Base-by-base conservation (phyloP, 2,797 vertebrate genomes). In the Acridotheres tristis region DNA sequence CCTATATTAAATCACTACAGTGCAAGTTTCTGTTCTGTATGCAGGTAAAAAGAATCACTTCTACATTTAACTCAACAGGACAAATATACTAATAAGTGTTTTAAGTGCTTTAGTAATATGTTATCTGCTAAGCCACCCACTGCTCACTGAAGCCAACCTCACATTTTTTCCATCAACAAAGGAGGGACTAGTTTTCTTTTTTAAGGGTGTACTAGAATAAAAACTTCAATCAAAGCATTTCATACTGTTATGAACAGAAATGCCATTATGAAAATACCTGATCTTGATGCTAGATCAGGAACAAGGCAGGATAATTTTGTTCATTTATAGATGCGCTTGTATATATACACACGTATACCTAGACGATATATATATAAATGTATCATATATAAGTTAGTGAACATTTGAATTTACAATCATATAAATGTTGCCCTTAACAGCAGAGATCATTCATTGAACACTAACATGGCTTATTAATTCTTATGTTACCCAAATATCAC, bases 281-380 rank as follows among this genome's bases (percentile, higher is more conserved):
- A 50, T 19, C 19, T 76, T 62, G 26, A 48, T 76, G 26, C 21
- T 72, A 45, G 7, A 55, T 50, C 30, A 71, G 21, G 78, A 34
- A 88, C n/a, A 25, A 63, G 15, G 48, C 9, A 67, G 20, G 5
- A 43, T 27, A 74, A 71, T 40, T 74, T 83, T 61, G 53, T 13
- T 72, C 8, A 30, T 18, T 67, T 67, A 38, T 0, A 85, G 13
- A 27, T 23, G 11, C 34, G 14, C 22, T 9, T 61, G 6, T 27
- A 9, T 19, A 32, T 3, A 36, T 2, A 57, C 1, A 25, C 4
- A 75, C 2, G 3, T 13, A 61, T 4, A 12, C 7, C 8, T 45
- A 54, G 61, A 54, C 1, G 0, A 54, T 21, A 26, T 13, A 26
- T 13, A 21, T 66, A 47, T 8, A 34, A 9, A 58, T 5, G 29